These are phyloP conservation scores for Syngnathus floridae DNA, from an alignment of 2,113 vertebrate genomes.

Conservation along the genomic window DNA sequence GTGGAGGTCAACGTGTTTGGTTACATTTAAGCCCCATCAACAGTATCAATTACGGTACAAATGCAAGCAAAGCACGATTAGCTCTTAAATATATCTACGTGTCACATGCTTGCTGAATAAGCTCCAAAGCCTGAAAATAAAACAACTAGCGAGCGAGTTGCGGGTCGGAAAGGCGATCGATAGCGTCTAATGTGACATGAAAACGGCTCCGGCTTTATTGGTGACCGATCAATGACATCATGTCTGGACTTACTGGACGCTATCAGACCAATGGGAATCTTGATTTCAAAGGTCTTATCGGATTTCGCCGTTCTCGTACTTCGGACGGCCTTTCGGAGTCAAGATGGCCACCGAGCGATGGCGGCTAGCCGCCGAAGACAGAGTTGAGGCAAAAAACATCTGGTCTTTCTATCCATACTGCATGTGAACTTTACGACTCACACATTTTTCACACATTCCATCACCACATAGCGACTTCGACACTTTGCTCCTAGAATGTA, in stretches of 20 bases:
- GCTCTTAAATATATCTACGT: background rate
- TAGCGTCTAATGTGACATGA: background rate
- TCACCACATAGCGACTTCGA: slow-evolving; percentile 23
- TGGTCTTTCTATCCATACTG: background rate
- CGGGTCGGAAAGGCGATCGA: background rate
- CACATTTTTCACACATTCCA: slow-evolving; percentile 20
- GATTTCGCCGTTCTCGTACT: background rate
- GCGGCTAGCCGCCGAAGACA: background rate
- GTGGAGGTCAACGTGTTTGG: slow-evolving; percentile 1
- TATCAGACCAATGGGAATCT: background rate
- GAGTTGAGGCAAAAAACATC: too few relatives aligned
- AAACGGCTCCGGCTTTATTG: background rate
- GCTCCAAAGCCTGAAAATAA: background rate
- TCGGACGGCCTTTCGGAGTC: background rate
- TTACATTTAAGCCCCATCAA: slow-evolving; percentile 1
- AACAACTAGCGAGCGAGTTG: background rate
- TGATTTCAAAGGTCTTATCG: background rate
- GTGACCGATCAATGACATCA: slow-evolving; percentile 1
- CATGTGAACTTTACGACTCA: slow-evolving; percentile 1
- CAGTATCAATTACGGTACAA: background rate
- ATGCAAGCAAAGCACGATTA: background rate
- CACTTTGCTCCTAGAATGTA: slow-evolving; percentile 30
- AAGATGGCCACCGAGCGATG: background rate
- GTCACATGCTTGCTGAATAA: background rate
- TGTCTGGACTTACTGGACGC: slow-evolving; percentile 3